phyloP scores from a whole-genome alignment of 2,888 invertebrate genomes.

The Colostygia pectinataria region DNA sequence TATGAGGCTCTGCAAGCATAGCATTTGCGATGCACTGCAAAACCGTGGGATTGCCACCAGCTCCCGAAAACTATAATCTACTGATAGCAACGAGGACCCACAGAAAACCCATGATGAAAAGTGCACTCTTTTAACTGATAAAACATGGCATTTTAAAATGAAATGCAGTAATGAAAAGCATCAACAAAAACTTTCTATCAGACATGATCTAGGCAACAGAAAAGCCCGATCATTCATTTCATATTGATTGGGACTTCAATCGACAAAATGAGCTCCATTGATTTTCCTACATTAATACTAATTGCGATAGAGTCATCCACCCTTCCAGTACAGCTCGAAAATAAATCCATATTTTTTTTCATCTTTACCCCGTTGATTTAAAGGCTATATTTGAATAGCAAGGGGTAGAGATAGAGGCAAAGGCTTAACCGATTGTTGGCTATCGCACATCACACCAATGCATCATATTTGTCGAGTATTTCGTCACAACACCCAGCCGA shows the following conservation, averaged over 20 bases:
- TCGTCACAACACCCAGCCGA: constrained; percentile 58
- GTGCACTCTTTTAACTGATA: constrained; percentile 3
- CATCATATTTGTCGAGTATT: constrained; percentile 78
- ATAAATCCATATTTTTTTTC: constrained; percentile 1
- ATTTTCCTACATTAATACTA: constrained; percentile 68
- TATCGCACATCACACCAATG: constrained; percentile 71
- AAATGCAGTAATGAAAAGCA: constrained; percentile 1
- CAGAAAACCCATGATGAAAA: too few relatives aligned
- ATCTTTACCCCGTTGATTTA: constrained; percentile 27
- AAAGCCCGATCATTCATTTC: constrained; percentile 64
- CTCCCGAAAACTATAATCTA: too few relatives aligned
- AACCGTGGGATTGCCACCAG: too few relatives aligned
- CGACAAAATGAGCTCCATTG: constrained; percentile 74
- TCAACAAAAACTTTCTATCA: constrained; percentile 38
- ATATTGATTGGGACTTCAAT: constrained; percentile 61
- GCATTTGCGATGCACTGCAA: too few relatives aligned
- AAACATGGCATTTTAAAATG: constrained; percentile 1
- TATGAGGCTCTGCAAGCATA: too few relatives aligned
- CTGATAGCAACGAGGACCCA: too few relatives aligned
- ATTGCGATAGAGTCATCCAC: constrained; percentile 59
- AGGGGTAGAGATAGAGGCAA: constrained; percentile 16
- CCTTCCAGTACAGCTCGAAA: constrained; percentile 15
- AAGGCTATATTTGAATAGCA: constrained; percentile 35
- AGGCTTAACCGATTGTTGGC: constrained; percentile 49
- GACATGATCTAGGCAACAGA: constrained; percentile 47